phyloP scores from a whole-genome alignment of 2,797 vertebrate genomes.

The Macropus fuliginosus region DNA sequence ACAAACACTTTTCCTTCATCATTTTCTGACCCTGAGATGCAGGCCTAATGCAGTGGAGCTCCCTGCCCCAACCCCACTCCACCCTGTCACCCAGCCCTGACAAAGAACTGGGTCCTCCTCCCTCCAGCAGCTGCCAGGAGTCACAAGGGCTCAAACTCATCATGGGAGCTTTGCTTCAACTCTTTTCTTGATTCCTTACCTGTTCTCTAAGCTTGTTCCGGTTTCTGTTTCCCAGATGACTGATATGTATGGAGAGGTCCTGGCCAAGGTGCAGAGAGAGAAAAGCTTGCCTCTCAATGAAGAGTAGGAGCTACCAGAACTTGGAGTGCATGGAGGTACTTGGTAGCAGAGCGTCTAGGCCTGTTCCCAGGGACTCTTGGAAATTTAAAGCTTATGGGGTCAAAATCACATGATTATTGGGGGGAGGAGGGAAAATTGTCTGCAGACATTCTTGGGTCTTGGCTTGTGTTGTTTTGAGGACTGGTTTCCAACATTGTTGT shows the following conservation, averaged over 20 bases:
- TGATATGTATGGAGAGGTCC: conserved; percentile 89
- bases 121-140: not conserved
- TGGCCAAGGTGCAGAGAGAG: conserved; percentile 89
- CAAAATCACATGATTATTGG: not conserved
- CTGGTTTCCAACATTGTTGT: conserved; percentile 1
- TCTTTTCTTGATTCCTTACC: conserved; percentile 20
- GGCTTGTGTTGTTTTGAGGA: conserved; percentile 23
- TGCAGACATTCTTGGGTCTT: conserved; percentile 16
- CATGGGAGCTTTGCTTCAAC: not conserved
- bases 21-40: conserved; percentile 20
- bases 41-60: not conserved
- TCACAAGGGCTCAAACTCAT: conserved; percentile 3
- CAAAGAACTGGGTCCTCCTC: conserved; percentile 7
- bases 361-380: not conserved
- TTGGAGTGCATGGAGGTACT: not conserved
- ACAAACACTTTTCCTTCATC: conserved; percentile 3
- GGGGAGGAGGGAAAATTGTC: conserved; percentile 5
- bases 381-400: not conserved
- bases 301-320: conserved; percentile 74
- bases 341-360: not conserved
- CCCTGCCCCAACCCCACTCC: too few species aligned
- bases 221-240: conserved; percentile 88
- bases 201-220: conserved; percentile 38
- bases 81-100: not conserved
- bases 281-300: conserved; percentile 83